These are phyloP conservation scores for Sycophaga agraensis DNA, from an alignment of 1,140 invertebrate genomes.

Conservation along the genomic window DNA sequence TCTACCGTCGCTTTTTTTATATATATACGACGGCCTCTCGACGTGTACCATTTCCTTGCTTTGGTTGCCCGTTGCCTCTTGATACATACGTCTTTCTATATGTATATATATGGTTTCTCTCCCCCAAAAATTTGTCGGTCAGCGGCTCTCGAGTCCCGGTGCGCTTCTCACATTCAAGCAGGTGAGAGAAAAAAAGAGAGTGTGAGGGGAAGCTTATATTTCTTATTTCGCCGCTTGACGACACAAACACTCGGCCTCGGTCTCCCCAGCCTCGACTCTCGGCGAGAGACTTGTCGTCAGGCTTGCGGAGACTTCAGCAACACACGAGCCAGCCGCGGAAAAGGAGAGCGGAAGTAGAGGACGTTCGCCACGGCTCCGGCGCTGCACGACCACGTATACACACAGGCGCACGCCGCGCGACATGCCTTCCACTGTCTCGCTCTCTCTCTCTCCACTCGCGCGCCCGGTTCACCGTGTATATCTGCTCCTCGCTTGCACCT, in stretches of 20 bases:
- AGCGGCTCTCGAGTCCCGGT: no score
- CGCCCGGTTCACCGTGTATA: no score
- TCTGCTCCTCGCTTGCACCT: no score
- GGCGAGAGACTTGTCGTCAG: constrained; percentile 32
- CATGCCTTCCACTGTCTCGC: no score
- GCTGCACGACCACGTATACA: not conserved
- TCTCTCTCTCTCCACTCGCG: no score
- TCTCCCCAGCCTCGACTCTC: not conserved
- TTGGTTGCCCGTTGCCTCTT: no score
- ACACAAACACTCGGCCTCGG: not conserved
- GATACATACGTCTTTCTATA: no score
- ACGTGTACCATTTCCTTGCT: not conserved
- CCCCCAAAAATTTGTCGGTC: no score
- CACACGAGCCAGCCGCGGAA: constrained; percentile 71
- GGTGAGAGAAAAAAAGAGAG: not conserved
- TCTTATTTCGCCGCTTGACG: not conserved
- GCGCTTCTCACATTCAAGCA: not conserved
- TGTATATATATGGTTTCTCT: no score
- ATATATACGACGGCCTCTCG: not conserved
- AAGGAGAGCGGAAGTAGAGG: constrained; percentile 29
- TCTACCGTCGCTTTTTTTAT: not conserved
- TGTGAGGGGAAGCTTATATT: not conserved
- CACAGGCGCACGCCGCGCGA: no score
- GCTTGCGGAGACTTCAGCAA: constrained; percentile 59
- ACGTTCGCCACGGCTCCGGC: constrained; percentile 18